Percentiles rank a stretch among this genome's conserved stretches.
phyloP scores from a whole-genome alignment of 2,888 invertebrate species.

The Empis livida region DNA sequence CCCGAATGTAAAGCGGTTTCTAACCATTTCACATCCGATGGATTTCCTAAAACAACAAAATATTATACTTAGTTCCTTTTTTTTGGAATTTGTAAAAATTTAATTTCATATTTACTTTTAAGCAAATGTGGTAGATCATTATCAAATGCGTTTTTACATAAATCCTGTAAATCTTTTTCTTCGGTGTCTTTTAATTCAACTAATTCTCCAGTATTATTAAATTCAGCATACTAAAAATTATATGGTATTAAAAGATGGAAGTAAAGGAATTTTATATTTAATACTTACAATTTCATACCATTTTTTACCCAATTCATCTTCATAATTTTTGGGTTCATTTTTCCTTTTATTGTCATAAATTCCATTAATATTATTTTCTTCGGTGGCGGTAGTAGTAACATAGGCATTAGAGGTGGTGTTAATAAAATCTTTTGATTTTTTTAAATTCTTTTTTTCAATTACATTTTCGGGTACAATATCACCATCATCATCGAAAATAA shows the following conservation, averaged over 20 bases:
- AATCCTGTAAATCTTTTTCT: slow-evolving; percentile 26
- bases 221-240: slow-evolving; percentile 24
- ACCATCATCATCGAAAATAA: slow-evolving; percentile 26
- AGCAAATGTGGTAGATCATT: slow-evolving; percentile 21
- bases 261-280: neutral
- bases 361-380: slow-evolving; percentile 5
- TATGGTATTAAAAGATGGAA: too few species aligned
- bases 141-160: slow-evolving; percentile 28
- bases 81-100: too few species aligned
- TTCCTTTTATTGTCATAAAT: neutral
- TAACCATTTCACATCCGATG: slow-evolving; percentile 32
- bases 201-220: slow-evolving; percentile 24
- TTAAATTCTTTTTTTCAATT: slow-evolving; percentile 7
- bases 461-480: slow-evolving; percentile 12
- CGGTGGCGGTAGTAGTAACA: slow-evolving; percentile 15
- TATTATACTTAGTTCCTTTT: too few species aligned
- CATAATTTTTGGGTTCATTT: slow-evolving; percentile 11
- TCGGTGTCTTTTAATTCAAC: slow-evolving; percentile 33
- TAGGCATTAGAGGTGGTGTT: slow-evolving; percentile 8
- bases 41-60: slow-evolving; percentile 22
- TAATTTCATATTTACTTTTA: slow-evolving; percentile 24
- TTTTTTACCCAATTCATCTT: slow-evolving; percentile 23
- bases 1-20: slow-evolving; percentile 35
- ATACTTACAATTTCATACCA: slow-evolving; percentile 31
- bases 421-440: slow-evolving; percentile 9